Evolutionary conservation across 2,797 vertebrate species (phyloP), one percentile per base, ranked within the genome.

Genomic region (Gorsachius magnificus): DNA sequence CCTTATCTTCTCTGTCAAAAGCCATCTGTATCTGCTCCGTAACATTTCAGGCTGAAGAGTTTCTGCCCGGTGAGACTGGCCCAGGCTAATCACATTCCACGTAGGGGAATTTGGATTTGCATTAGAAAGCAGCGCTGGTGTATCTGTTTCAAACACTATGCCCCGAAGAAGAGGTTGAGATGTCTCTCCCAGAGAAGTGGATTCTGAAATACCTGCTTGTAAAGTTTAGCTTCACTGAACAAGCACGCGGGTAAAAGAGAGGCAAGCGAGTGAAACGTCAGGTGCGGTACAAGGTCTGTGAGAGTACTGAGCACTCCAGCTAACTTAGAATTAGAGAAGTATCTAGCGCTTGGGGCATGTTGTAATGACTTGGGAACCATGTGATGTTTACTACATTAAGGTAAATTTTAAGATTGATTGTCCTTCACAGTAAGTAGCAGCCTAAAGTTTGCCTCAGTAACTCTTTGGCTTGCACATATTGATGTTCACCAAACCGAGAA

Each of bases 401-500:
- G 51, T 83, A 78, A 70, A 93, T 91, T 70, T 91, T 61, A 68
- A 75, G 56, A 90, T 41, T 61, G 83, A 81, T 91, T 82, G 77
- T 65, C 69, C 83, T 90, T 91, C 87, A 54, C 33, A 72, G 58
- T 10, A 69, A 88, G 54, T 29, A 86, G 31, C 63, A 72, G 58
- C 25, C 65, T 84, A 3, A 86, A 88, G 61, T 86, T 91, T 93
- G 38, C 58, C 41, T 81, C 54, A 20, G 50, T 45, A 76, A 58
- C 61, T 90, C 10, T 58, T 63, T 82, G 80, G 35, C 46, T 86
- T 78, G 33, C 10, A 9, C 19, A 19, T 41, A 71, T 20, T 60
- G 77, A 66, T 76, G 58, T 25, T 66, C 85, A 82, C 43, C 83
- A 91, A 88, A 76, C 43, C 0, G 5, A 86, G 65, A 88, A 91